Evolutionary conservation across 2,797 vertebrate genomes (phyloP).

Genomic region (Amblyopsis hoosieri): DNA sequence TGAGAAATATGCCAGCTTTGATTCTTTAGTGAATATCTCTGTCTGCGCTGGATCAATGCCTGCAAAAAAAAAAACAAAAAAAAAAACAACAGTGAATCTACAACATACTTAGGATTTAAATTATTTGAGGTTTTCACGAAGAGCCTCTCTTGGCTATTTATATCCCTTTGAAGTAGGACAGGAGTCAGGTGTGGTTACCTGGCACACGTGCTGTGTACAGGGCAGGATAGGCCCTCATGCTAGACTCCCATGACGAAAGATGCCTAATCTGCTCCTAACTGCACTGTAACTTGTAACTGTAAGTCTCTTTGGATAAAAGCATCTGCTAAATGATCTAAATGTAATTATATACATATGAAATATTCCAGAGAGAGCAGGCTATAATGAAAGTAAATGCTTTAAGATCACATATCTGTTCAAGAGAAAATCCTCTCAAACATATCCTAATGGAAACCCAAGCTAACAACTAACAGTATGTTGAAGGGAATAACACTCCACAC

Average conservation of each 20-base stretch:
- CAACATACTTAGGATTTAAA: constrained; percentile 37
- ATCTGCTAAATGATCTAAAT: too few species aligned
- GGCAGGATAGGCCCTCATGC: not conserved
- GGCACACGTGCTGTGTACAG: constrained; percentile 14
- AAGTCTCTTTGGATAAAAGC: too few species aligned
- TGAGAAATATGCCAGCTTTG: constrained; percentile 16
- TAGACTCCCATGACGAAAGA: not conserved
- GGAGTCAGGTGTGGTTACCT: constrained; percentile 57
- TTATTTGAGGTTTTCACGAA: constrained; percentile 52
- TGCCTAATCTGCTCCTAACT: not conserved
- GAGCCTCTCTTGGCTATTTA: constrained; percentile 30
- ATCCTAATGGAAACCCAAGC: too few species aligned
- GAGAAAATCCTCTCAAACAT: too few species aligned
- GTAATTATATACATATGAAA: too few species aligned
- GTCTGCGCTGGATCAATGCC: constrained; percentile 37
- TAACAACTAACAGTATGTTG: too few species aligned
- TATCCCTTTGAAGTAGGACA: constrained; percentile 39
- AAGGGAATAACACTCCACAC: too few species aligned
- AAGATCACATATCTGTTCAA: too few species aligned
- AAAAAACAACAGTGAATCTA: constrained; percentile 41
- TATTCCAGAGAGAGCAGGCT: too few species aligned
- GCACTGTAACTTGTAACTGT: too few species aligned
- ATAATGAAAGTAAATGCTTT: too few species aligned
- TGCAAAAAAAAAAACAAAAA: constrained; percentile 30
- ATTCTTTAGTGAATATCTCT: constrained; percentile 42